A percentile compares a stretch with the other conserved stretches of the same genome.
Conservation (phyloP, 2,113 vertebrate species). For the Eonycteris spelaea region DNA sequence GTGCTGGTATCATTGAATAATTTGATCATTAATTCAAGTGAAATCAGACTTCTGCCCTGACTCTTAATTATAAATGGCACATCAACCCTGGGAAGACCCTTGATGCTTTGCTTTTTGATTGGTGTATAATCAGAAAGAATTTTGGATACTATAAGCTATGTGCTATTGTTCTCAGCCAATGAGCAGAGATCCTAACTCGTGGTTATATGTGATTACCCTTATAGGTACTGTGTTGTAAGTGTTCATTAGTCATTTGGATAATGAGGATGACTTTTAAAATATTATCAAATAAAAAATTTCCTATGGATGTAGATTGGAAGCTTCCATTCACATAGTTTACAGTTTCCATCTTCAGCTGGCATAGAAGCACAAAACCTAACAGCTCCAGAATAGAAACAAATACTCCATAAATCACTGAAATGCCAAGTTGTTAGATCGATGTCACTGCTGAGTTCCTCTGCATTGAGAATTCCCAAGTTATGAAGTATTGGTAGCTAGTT, state of each 20-base stretch:
- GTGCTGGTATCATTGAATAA: neutral
- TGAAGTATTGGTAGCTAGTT: neutral
- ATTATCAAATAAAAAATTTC: neutral
- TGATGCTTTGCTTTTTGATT: neutral
- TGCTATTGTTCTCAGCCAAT: neutral
- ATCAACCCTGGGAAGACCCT: neutral
- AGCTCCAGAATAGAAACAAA: conserved; percentile 41
- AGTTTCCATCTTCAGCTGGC: neutral
- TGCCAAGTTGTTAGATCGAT: neutral
- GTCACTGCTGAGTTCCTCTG: neutral
- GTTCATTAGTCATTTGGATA: neutral
- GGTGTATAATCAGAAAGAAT: neutral
- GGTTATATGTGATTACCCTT: neutral
- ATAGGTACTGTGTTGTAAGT: neutral
- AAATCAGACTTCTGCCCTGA: neutral
- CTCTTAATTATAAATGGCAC: neutral
- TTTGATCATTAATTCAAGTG: neutral
- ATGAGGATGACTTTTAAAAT: neutral
- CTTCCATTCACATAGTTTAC: neutral
- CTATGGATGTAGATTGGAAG: conserved; percentile 10
- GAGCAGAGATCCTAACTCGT: neutral
- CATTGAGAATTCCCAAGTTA: neutral
- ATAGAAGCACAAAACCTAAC: neutral
- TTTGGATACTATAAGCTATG: neutral
- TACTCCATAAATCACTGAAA: conserved; percentile 41